Evolutionary conservation across 2,888 invertebrate species (phyloP).

Genomic region (Neoascia interrupta): DNA sequence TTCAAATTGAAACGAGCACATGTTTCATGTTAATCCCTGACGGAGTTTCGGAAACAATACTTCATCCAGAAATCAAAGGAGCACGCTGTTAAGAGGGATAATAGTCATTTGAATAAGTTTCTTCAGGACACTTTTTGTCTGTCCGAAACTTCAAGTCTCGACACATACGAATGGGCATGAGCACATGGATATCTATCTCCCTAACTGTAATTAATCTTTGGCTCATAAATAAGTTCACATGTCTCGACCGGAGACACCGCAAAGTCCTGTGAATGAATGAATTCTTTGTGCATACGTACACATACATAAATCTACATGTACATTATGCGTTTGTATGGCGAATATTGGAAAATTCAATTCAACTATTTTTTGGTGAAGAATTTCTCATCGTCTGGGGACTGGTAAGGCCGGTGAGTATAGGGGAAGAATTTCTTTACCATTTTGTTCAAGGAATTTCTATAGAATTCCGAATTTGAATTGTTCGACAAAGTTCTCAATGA

Average conservation of each 20-base stretch:
- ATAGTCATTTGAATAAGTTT: too few relatives aligned
- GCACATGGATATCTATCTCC: not conserved
- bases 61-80: conserved; percentile 9
- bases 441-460: conserved; percentile 1
- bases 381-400: not conserved
- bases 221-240: conserved; percentile 11
- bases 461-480: conserved; percentile 19
- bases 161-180: too few relatives aligned
- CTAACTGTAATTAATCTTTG: conserved; percentile 4
- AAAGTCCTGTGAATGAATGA: not conserved
- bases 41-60: not conserved
- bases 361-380: conserved; percentile 3
- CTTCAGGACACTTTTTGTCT: too few relatives aligned
- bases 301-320: too few relatives aligned
- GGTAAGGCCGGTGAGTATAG: not conserved
- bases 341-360: conserved; percentile 11
- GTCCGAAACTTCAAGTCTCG: too few relatives aligned
- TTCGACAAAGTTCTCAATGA: conserved; percentile 20
- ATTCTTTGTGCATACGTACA: not conserved
- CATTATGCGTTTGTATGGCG: not conserved
- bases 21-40: not conserved
- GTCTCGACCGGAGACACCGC: too few relatives aligned
- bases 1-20: conserved; percentile 7
- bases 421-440: not conserved
- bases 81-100: too few relatives aligned